Evolutionary conservation across 2,888 invertebrate genomes (phyloP).

Genomic region (Chromoteleia sp.): DNA sequence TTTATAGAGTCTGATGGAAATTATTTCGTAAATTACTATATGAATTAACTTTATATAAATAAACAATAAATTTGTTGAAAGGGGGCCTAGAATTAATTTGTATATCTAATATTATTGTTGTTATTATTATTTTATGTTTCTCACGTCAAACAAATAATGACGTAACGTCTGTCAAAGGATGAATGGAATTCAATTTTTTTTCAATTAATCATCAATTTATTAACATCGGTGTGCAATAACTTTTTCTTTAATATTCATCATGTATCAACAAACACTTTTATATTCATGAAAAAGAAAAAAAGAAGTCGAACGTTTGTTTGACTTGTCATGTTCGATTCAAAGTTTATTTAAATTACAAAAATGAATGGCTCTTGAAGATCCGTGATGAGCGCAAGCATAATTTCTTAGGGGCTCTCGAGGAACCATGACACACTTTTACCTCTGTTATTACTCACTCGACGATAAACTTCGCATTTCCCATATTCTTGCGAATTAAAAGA

Average conservation of each 20-base stretch:
- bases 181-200: conserved; percentile 26
- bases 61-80: too few species aligned
- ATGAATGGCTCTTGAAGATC: conserved; percentile 46
- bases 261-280: conserved; percentile 18
- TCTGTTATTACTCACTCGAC: conserved; percentile 64
- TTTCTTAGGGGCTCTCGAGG: conserved; percentile 56
- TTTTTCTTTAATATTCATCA: conserved; percentile 17
- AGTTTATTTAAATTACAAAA: conserved; percentile 64
- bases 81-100: too few species aligned
- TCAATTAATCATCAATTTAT: conserved; percentile 38
- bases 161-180: neutral
- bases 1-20: too few species aligned
- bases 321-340: conserved; percentile 53
- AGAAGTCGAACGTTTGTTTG: conserved; percentile 45
- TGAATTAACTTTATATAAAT: too few species aligned
- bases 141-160: conserved; percentile 22
- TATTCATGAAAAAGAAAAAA: conserved; percentile 29
- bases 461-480: conserved; percentile 63
- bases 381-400: conserved; percentile 43
- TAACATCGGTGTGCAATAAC: conserved; percentile 22
- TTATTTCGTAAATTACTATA: too few species aligned
- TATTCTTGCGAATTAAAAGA: conserved; percentile 63
- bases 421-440: conserved; percentile 70
- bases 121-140: too few species aligned
- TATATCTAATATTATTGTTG: too few species aligned